A percentile compares a stretch with the other conserved stretches of the same genome.
Conservation (phyloP, 1,140 invertebrate genomes). For the Ceratina calcarata region DNA sequence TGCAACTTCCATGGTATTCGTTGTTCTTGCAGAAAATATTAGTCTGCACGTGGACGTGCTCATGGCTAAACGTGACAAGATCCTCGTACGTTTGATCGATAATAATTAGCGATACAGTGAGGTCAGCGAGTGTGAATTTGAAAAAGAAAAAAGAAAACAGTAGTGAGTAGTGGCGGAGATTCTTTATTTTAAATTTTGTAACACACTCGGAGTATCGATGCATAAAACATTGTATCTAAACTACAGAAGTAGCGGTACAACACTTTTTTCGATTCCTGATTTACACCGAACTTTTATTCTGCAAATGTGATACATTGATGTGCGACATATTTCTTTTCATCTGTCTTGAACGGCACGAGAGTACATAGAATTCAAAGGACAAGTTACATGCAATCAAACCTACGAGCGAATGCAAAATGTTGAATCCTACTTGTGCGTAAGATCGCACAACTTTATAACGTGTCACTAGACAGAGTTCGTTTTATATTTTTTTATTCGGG, state of each 20-base stretch:
- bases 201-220: not conserved
- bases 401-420: slow-evolving; percentile 19
- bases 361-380: slow-evolving; percentile 9
- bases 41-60: not conserved
- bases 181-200: not conserved
- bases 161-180: too few species aligned
- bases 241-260: not conserved
- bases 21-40: slow-evolving; percentile 30
- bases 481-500: not conserved
- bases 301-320: slow-evolving; percentile 36
- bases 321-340: slow-evolving; percentile 12
- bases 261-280: not conserved
- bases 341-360: slow-evolving; percentile 4
- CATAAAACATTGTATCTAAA: not conserved
- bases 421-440: slow-evolving; percentile 19
- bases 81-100: slow-evolving; percentile 27
- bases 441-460: slow-evolving; percentile 8
- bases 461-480: not conserved
- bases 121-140: too few species aligned
- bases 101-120: not conserved
- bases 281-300: slow-evolving; percentile 19
- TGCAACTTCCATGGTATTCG: not conserved
- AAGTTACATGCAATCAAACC: not conserved
- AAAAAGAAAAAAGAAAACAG: too few species aligned
- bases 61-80: not conserved